phyloP scores from a whole-genome alignment of 2,797 vertebrate genomes.

The Trachops cirrhosus region DNA sequence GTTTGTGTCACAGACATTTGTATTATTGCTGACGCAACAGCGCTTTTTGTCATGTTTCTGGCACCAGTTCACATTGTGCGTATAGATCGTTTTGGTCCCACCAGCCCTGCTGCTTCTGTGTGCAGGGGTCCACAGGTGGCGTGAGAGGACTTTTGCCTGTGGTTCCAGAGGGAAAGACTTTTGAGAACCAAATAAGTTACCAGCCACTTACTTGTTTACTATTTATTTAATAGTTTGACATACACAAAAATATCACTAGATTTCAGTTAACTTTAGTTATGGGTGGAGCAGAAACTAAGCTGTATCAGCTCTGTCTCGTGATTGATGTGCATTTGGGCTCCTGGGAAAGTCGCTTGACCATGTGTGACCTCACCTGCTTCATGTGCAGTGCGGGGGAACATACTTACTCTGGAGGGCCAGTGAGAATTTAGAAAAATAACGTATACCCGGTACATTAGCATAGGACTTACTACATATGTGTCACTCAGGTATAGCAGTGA shows the following conservation, averaged over 20 bases:
- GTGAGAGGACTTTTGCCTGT: not conserved
- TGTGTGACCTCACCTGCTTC: not conserved
- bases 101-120: not conserved
- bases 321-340: not conserved
- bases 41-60: not conserved
- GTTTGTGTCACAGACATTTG: not conserved
- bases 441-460: not conserved
- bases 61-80: not conserved
- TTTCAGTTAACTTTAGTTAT: not conserved
- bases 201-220: not conserved
- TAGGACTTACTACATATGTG: not conserved
- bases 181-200: not conserved
- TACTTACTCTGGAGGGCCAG: not conserved
- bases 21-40: not conserved
- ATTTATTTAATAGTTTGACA: not conserved
- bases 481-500: not conserved
- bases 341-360: not conserved
- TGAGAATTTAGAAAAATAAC: not conserved
- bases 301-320: not conserved
- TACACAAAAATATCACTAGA: not conserved
- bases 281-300: not conserved
- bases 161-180: not conserved
- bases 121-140: not conserved
- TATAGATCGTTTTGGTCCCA: not conserved
- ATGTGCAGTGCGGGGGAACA: not conserved